Base-by-base conservation (phyloP, 2,888 invertebrate genomes). In the Leucania comma region DNA sequence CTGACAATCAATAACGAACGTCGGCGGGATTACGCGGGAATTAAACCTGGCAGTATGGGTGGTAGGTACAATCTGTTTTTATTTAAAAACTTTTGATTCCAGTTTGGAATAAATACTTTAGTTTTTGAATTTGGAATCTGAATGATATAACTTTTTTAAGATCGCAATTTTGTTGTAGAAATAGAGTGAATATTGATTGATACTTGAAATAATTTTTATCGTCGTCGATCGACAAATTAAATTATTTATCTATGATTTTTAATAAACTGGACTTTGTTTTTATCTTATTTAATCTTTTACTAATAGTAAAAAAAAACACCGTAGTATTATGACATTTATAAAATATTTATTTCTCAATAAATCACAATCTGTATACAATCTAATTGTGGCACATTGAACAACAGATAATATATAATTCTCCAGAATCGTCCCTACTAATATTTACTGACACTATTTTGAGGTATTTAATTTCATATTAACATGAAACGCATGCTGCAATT, bases 261-360 rank as follows among this genome's bases (percentile, higher is more conserved):
- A 20, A 3, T 17, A 17, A n/a, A 42, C 6, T 42, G 17, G 42
- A 5, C 20, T 5, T 3, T 17, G 14, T 42, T 8, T 46, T n/a
- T 51, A n/a, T 22, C 8, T 17, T 4, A 8, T 32, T 48, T n/a
- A 22, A 22, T 35, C 20, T 6, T 8, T 46, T 8, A 26, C 3
- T 35, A 0, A 12, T 26, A 22, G 20, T 22, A 72, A 60, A 57
- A 29, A n/a, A 72, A 75, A 78, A 68, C 58, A 65, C 71, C 61
- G 5, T 54, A 14, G 29, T 71, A 68, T 73, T 80, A 86, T 78
- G 90, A 95, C 95, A 94, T 95, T 95, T 93, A 95, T 95, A 95
- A 95, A 95, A 95, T 94, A 94, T 94, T 93, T 94, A 94, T 93
- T 94, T 92, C 76, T 85, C 89, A 93, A 94, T 93, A 94, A 94